A percentile compares a stretch with the other conserved stretches of the same genome.
Conservation (phyloP, 2,888 invertebrate species). For the Uloborus plumipes region DNA sequence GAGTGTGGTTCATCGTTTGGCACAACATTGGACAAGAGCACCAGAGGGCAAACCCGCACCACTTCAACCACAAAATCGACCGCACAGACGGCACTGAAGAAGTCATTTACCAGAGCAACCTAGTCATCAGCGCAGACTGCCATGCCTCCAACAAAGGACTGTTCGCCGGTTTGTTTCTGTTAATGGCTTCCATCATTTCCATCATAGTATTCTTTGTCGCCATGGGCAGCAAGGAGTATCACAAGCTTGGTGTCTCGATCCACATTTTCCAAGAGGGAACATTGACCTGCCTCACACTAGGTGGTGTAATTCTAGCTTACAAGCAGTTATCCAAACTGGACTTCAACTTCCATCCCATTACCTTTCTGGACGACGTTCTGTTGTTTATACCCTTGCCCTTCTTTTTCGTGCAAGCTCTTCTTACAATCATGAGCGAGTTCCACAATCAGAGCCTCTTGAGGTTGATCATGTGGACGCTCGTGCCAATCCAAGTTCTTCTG, state of each 20-base stretch:
- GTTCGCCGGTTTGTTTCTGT: constrained; percentile 79
- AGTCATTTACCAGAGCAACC: constrained; percentile 66
- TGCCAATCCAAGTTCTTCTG: constrained; percentile 78
- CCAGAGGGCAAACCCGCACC: constrained; percentile 52
- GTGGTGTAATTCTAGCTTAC: constrained; percentile 77
- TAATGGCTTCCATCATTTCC: constrained; percentile 75
- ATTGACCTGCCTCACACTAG: constrained; percentile 76
- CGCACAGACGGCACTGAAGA: constrained; percentile 66
- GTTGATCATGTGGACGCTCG: constrained; percentile 49
- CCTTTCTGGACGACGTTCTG: constrained; percentile 80
- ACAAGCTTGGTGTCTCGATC: constrained; percentile 65
- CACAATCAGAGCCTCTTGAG: constrained; percentile 25
- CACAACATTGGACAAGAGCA: constrained; percentile 77
- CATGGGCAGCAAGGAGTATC: constrained; percentile 73
- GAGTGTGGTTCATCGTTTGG: constrained; percentile 84
- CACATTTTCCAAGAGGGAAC: constrained; percentile 73
- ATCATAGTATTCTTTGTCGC: constrained; percentile 78
- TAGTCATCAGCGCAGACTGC: constrained; percentile 80
- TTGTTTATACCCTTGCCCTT: constrained; percentile 81
- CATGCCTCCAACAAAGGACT: constrained; percentile 83
- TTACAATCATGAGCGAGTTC: constrained; percentile 69
- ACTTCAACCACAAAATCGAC: constrained; percentile 50
- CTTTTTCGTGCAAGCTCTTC: constrained; percentile 80
- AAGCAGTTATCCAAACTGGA: constrained; percentile 78
- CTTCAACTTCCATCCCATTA: constrained; percentile 75